These are phyloP conservation scores for Autographa pulchrina DNA, from an alignment of 2,888 invertebrate species.

Conservation along the genomic window DNA sequence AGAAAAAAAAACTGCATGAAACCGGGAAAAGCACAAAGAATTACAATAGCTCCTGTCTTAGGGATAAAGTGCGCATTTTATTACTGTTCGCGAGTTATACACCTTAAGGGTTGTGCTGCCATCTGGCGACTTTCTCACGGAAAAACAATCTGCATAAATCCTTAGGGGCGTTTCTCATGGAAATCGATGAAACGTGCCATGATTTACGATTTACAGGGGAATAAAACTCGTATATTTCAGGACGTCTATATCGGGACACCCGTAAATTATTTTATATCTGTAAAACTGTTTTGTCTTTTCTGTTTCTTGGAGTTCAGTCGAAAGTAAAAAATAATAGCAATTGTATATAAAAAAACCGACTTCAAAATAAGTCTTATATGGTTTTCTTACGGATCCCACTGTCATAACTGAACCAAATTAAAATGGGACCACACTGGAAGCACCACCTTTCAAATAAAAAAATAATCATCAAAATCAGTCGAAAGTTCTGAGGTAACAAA, in stretches of 20 bases:
- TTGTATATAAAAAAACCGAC: too few relatives aligned
- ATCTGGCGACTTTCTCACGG: constrained; percentile 48
- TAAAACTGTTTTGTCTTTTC: too few relatives aligned
- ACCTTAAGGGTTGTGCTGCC: constrained; percentile 32
- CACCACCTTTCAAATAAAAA: too few relatives aligned
- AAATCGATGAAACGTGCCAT: constrained; percentile 61
- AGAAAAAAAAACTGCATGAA: not conserved
- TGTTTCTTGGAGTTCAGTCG: too few relatives aligned
- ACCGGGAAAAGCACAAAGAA: constrained; percentile 14
- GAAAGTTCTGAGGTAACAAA: too few relatives aligned
- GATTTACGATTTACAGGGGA: constrained; percentile 61
- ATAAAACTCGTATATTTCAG: not conserved
- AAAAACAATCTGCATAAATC: constrained; percentile 49
- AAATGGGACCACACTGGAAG: too few relatives aligned
- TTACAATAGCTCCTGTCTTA: constrained; percentile 23
- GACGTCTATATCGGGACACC: not conserved
- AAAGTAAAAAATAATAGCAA: too few relatives aligned
- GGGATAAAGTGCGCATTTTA: constrained; percentile 24
- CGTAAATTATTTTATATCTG: too few relatives aligned
- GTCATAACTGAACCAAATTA: too few relatives aligned
- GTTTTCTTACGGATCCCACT: too few relatives aligned
- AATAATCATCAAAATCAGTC: too few relatives aligned
- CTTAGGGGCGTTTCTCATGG: constrained; percentile 34
- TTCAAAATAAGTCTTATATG: too few relatives aligned
- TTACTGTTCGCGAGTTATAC: constrained; percentile 33